Evolutionary conservation across 2,888 invertebrate genomes (phyloP), one percentile per base, ranked within the genome.

Genomic region (Catocala nupta): DNA sequence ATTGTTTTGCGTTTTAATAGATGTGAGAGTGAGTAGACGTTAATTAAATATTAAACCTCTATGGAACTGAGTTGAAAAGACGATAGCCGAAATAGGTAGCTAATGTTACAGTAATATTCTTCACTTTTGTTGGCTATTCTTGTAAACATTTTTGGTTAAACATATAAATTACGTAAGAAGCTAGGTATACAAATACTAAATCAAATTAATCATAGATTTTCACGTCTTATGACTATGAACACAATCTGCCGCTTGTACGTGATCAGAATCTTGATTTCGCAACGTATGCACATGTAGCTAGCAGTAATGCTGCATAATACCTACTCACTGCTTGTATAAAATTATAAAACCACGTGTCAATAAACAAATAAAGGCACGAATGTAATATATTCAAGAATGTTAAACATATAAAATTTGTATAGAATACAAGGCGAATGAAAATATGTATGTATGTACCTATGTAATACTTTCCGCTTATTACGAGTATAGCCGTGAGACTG

Each of bases 331-430:
- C 36, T 39, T 9, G 9, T 8, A 39, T 39, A 39, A 39, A 51
- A n/a, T 5, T 16, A 25, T 50, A 44, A 43, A 57, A 36, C 51
- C 51, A 51, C 57, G 44, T 36, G 55, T 49, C 33, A 11, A n/a
- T 34, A 16, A 16, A 25, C 9, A 10, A 16, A 34, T n/a, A 39
- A 48, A 5, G 49, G n/a, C 43, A 51, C n/a, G 33, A 12, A 5
- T 11, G 13, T 47, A 52, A 58, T 58, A 44, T 58, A 58, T 58
- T 47, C 52, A 52, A 59, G 7, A 47, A 53, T 25, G 4, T 3
- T n/a, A 11, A 12, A 44, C 12, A n/a, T n/a, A 16, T 11, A 43
- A 45, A 33, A 48, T 58, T 55, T n/a, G 11, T 1, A 16, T 36
- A 42, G 16, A 51, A 45, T 36, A 42, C 43, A 7, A 44, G 12